Evolutionary conservation across 2,888 invertebrate genomes (phyloP).

Genomic region (Patella caerulea): DNA sequence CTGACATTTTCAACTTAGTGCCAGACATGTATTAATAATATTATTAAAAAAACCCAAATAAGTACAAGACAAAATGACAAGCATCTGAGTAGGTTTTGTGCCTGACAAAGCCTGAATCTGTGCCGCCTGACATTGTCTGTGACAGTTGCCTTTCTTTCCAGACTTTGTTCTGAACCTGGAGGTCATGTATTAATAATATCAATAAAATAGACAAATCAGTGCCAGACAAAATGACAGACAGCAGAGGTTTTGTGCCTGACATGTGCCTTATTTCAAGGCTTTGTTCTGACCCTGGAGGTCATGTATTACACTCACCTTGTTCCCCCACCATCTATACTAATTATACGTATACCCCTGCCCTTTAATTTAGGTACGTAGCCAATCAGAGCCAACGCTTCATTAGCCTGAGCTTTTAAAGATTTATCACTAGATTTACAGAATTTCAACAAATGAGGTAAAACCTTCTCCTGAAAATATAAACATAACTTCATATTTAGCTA

Average conservation of each 20-base stretch:
- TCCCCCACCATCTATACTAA: constrained; percentile 92
- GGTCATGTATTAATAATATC: not conserved
- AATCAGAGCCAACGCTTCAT: constrained; percentile 79
- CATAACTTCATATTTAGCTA: not conserved
- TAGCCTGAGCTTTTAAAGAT: constrained; percentile 42
- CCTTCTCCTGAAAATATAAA: constrained; percentile 77
- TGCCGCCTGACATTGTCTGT: too few species aligned
- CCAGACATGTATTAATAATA: too few species aligned
- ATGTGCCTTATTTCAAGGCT: not conserved
- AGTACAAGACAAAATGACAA: too few species aligned
- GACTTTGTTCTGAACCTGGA: not conserved
- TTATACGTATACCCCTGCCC: constrained; percentile 83
- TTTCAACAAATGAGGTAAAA: constrained; percentile 78
- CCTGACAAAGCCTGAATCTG: too few species aligned
- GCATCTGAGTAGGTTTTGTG: too few species aligned
- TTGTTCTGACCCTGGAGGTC: too few species aligned
- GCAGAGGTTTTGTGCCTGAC: too few species aligned
- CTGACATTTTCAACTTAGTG: too few species aligned
- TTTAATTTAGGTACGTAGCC: constrained; percentile 81
- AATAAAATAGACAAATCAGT: too few species aligned
- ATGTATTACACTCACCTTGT: constrained; percentile 73
- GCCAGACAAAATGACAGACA: too few species aligned
- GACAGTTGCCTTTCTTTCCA: not conserved
- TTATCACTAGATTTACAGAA: constrained; percentile 68
- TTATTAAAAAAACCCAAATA: too few species aligned